Conservation (phyloP, 2,888 invertebrate species). For the Encarsia formosa region DNA sequence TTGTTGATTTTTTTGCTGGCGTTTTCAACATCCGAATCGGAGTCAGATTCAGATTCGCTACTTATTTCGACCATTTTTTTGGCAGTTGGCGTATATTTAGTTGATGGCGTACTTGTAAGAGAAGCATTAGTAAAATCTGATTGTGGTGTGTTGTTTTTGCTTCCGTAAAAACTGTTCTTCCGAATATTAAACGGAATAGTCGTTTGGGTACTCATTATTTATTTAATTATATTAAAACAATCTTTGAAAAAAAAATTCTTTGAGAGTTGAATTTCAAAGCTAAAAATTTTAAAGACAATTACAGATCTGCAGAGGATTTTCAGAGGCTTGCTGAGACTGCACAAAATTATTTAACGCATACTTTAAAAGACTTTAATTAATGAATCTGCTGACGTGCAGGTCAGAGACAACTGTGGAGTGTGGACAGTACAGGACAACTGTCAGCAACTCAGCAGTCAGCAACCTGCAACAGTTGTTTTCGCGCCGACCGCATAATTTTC, state of each 20-base stretch:
- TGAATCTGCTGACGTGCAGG: too few relatives aligned
- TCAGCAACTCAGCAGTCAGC: background rate
- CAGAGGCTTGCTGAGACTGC: too few relatives aligned
- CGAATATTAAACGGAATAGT: constrained; percentile 55
- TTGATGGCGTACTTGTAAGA: constrained; percentile 28
- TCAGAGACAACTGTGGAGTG: too few relatives aligned
- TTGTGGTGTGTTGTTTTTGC: constrained; percentile 32
- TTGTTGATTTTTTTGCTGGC: constrained; percentile 5
- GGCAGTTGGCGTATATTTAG: constrained; percentile 38
- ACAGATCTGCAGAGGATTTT: too few relatives aligned
- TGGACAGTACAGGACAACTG: too few relatives aligned
- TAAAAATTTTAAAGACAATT: too few relatives aligned
- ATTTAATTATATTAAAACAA: background rate
- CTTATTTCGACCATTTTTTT: constrained; percentile 45
- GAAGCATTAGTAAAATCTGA: constrained; percentile 40
- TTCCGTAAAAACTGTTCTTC: constrained; percentile 50
- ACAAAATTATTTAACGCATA: too few relatives aligned
- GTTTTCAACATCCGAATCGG: constrained; percentile 42
- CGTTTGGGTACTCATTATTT: constrained; percentile 47
- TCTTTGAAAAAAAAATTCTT: too few relatives aligned
- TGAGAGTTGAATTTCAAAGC: too few relatives aligned
- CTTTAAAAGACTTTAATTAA: too few relatives aligned
- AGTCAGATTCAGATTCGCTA: constrained; percentile 45
- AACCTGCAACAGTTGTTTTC: too few relatives aligned
- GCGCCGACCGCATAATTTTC: too few relatives aligned